Percentiles rank a stretch among this genome's conserved stretches.
Evolutionary conservation across 2,888 invertebrate species (phyloP).

Genomic region (Acronicta leporina): DNA sequence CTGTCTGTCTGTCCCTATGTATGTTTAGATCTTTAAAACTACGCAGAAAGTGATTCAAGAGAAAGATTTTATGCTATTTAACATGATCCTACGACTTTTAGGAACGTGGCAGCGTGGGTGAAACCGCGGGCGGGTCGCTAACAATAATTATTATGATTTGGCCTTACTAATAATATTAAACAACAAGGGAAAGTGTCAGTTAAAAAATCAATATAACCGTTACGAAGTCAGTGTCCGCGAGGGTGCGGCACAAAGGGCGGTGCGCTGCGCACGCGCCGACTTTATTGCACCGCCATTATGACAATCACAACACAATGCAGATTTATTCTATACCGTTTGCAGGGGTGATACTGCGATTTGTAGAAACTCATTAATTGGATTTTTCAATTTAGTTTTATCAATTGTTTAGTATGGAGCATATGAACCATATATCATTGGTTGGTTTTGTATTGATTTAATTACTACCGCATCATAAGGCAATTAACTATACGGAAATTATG

Average conservation of each 20-base stretch:
- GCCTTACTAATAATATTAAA: conserved; percentile 28
- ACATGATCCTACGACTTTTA: no score
- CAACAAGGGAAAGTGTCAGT: conserved; percentile 77
- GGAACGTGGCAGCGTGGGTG: no score
- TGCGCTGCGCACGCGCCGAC: conserved; percentile 76
- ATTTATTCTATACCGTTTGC: conserved; percentile 68
- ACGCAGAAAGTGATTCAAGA: no score
- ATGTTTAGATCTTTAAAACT: no score
- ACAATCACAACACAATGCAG: conserved; percentile 73
- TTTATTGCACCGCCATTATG: conserved; percentile 70
- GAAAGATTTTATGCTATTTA: no score
- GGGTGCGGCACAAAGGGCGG: conserved; percentile 81
- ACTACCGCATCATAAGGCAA: conserved; percentile 6
- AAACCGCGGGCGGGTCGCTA: no score
- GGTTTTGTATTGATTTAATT: conserved; percentile 11
- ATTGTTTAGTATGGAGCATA: conserved; percentile 32
- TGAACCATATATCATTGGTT: conserved; percentile 13
- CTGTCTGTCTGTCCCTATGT: no score
- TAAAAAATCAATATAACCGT: conserved; percentile 88
- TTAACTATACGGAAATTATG: not conserved
- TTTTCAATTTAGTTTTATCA: conserved; percentile 34
- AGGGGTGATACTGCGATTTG: conserved; percentile 67
- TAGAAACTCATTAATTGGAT: conserved; percentile 51
- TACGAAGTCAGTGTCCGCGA: conserved; percentile 80
- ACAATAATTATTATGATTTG: conserved; percentile 31